Conservation (phyloP, 2,113 vertebrate species). For the Prinia subflava region DNA sequence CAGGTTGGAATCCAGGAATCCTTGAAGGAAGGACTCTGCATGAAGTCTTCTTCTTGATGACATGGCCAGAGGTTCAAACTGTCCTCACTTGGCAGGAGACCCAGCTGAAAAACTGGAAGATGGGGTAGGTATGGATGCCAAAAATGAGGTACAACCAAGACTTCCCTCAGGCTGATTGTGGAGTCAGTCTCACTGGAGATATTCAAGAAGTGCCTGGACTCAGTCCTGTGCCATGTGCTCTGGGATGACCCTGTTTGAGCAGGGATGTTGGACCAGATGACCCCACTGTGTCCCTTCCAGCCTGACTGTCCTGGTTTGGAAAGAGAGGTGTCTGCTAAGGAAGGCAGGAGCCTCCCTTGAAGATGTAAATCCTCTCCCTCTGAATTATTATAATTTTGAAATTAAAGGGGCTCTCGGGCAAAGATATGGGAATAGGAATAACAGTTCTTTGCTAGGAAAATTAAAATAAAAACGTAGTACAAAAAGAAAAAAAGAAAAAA, state of each 20-base stretch:
- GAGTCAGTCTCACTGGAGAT: not conserved
- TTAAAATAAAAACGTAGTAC: not conserved
- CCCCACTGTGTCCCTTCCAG: not conserved
- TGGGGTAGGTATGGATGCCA: not conserved
- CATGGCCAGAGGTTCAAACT: not conserved
- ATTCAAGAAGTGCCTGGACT: not conserved
- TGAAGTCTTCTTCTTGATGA: not conserved
- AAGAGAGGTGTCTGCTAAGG: not conserved
- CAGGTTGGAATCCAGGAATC: not conserved
- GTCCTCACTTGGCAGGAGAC: not conserved
- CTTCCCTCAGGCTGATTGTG: not conserved
- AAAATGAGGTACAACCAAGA: not conserved
- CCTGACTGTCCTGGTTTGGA: not conserved
- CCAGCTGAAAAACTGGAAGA: not conserved
- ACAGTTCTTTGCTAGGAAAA: not conserved
- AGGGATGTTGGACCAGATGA: not conserved
- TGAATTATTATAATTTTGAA: not conserved
- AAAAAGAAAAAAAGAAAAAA: too few relatives aligned
- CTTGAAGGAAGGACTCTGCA: not conserved
- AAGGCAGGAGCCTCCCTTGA: not conserved
- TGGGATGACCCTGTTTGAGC: not conserved
- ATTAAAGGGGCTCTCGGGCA: not conserved
- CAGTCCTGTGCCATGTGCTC: fast-evolving
- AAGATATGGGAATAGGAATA: not conserved
- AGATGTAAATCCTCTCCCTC: not conserved